Percentiles rank a stretch among this genome's conserved stretches.
These are phyloP conservation scores for Cryptotermes secundus DNA, from an alignment of 1,140 invertebrate species.

Conservation along the genomic window DNA sequence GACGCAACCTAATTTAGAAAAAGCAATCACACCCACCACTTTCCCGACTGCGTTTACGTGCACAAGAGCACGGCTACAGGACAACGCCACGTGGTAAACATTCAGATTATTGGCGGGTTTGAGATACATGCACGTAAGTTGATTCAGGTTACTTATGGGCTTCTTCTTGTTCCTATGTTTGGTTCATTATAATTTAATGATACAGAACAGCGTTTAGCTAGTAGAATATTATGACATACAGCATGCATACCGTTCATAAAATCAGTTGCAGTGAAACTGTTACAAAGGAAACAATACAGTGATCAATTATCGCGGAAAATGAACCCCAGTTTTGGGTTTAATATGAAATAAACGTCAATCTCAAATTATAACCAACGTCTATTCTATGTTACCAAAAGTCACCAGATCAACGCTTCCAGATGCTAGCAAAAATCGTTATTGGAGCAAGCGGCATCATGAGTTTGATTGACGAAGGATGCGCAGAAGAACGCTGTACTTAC, in stretches of 20 bases:
- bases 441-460: neutral
- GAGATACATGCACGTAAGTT: neutral
- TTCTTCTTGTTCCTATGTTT: no score
- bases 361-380: neutral
- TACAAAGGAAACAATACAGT: neutral
- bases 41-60: neutral
- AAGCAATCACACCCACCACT: neutral
- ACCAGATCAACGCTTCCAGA: constrained; percentile 1
- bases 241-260: no score
- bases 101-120: neutral
- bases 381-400: neutral
- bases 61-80: neutral
- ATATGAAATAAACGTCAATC: neutral
- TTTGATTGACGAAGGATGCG: neutral
- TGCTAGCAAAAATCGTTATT: neutral
- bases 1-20: constrained; percentile 9
- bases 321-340: neutral
- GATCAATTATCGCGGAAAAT: neutral
- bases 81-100: neutral
- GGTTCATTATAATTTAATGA: no score
- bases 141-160: neutral
- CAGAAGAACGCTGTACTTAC: neutral
- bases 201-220: no score
- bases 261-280: neutral
- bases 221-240: no score